phyloP scores from a whole-genome alignment of 1,140 invertebrate genomes.

The Reticulitermes speratus region DNA sequence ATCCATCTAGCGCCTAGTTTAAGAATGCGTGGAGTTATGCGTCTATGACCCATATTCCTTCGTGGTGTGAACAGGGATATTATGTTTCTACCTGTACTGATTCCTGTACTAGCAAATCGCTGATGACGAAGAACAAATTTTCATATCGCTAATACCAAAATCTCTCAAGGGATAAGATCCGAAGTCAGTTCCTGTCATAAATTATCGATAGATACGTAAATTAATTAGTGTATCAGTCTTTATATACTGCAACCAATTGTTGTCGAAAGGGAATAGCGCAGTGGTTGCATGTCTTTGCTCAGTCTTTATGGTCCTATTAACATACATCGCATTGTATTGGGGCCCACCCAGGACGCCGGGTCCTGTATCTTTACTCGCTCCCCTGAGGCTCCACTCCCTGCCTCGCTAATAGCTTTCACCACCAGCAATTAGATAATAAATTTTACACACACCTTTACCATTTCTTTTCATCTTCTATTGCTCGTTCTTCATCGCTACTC shows the following conservation, averaged over 20 bases:
- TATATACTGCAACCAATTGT: not conserved
- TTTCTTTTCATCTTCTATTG: conserved; percentile 24
- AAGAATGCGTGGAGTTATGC: too few relatives aligned
- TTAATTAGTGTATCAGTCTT: too few relatives aligned
- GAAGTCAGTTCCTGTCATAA: too few relatives aligned
- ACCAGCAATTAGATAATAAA: conserved; percentile 37
- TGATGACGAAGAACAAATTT: too few relatives aligned
- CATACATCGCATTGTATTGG: conserved; percentile 23
- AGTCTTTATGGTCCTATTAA: conserved; percentile 25
- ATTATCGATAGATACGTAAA: too few relatives aligned
- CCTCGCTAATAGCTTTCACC: conserved; percentile 35
- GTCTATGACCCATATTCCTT: too few relatives aligned
- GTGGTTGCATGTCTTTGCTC: not conserved
- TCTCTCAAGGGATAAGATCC: too few relatives aligned
- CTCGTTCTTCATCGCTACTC: conserved; percentile 21
- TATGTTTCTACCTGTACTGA: too few relatives aligned
- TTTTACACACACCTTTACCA: conserved; percentile 33
- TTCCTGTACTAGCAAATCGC: too few relatives aligned
- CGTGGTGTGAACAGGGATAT: too few relatives aligned
- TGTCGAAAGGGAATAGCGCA: not conserved
- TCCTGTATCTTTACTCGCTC: not conserved
- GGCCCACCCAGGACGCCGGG: conserved; percentile 25
- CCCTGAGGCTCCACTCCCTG: conserved; percentile 6
- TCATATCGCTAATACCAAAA: too few relatives aligned
- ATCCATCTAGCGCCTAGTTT: too few relatives aligned